Evolutionary conservation across 2,113 vertebrate species (phyloP).

Genomic region (Lates calcarifer): DNA sequence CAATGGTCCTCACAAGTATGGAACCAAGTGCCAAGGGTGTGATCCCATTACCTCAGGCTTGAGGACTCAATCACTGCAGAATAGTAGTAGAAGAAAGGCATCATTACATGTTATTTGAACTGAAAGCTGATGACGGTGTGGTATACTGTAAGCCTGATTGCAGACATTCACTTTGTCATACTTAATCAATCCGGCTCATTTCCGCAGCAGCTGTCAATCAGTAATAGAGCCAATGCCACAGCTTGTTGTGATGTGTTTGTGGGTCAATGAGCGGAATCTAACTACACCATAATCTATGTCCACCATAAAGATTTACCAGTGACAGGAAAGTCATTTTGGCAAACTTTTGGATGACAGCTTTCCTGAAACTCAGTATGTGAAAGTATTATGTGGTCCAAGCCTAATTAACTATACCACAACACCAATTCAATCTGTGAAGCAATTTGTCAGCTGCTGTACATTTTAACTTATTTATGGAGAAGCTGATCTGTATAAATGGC

Average conservation of each 20-base stretch:
- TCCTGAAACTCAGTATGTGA: neutral
- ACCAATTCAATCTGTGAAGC: neutral
- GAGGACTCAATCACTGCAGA: conserved; percentile 9
- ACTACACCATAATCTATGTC: neutral
- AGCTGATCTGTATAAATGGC: neutral
- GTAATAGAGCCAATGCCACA: conserved; percentile 16
- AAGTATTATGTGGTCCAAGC: neutral
- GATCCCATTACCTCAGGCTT: conserved; percentile 3
- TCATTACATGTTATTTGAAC: conserved; percentile 19
- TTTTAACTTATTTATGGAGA: neutral
- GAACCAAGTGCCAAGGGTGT: neutral
- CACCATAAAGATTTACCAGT: neutral
- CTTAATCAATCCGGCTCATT: conserved; percentile 39
- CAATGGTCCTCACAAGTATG: neutral
- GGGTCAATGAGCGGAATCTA: neutral
- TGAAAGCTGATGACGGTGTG: neutral
- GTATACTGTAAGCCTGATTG: neutral
- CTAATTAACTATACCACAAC: neutral
- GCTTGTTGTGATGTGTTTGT: conserved; percentile 9
- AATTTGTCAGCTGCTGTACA: neutral
- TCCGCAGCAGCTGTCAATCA: conserved; percentile 27
- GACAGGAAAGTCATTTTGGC: neutral
- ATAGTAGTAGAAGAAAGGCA: conserved; percentile 4
- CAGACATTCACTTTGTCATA: conserved; percentile 27
- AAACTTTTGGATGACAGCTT: neutral